Percentiles rank a stretch among this genome's conserved stretches.
Conservation (phyloP, 2,797 vertebrate species). For the Stomatorhinus walkeri region DNA sequence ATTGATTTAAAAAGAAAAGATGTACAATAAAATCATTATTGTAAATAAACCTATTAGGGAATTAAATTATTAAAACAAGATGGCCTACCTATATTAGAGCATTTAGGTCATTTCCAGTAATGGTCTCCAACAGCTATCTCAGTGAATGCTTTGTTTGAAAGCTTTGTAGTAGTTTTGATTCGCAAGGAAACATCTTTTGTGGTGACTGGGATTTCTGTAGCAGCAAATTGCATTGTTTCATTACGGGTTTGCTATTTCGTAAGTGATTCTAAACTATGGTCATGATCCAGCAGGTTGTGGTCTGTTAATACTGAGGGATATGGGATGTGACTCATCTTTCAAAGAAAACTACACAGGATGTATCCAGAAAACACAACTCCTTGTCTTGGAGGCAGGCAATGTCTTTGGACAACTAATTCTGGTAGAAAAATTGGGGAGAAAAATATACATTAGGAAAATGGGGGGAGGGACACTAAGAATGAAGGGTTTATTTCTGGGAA, state of each 20-base stretch:
- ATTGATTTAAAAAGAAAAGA: background rate
- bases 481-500: background rate
- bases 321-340: background rate
- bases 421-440: background rate
- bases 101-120: background rate
- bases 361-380: background rate
- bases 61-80: background rate
- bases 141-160: background rate
- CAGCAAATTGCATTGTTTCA: background rate
- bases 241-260: background rate
- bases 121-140: background rate
- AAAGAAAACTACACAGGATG: background rate
- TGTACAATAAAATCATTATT: background rate
- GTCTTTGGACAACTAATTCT: background rate
- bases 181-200: background rate
- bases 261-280: background rate
- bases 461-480: background rate
- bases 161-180: background rate
- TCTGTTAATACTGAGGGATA: background rate
- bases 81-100: background rate
- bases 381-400: background rate
- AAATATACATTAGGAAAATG: background rate
- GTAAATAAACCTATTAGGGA: background rate
- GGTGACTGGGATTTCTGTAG: background rate
- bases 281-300: background rate